Base-by-base conservation (phyloP, 2,113 vertebrate species). In the Pterophyllum scalare region DNA sequence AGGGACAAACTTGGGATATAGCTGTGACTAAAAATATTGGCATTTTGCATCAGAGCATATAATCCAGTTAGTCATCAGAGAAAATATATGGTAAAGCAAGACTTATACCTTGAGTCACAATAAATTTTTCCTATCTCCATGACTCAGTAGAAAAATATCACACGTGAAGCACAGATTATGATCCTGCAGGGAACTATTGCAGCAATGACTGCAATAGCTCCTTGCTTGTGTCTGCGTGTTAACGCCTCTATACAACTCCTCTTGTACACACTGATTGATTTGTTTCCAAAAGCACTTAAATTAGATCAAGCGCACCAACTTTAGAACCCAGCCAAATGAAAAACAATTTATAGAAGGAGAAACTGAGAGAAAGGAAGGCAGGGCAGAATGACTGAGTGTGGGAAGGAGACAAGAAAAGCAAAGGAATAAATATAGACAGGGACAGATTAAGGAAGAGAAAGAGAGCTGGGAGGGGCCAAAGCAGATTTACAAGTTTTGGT, bases 261-360 rank as follows among this genome's bases (percentile, higher is more conserved):
- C 20, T 4, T 20, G n/a, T 72, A 17, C 59, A 83, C 54, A 74
- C 20, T 80, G 80, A 85, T 59, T 85, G 80, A 90, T 83, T 60
- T n/a, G 19, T 85, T 89, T 86, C 80, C 82, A 87, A 85, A 87
- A 88, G 54, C 59, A 80, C 74, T 77, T 61, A 84, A 89, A 89
- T 87, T 75, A 89, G 56, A 70, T 52, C 64, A 62, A 81, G 60
- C 57, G 31, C 61, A 81, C 49, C 56, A 65, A 84, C 28, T 79
- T 58, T 24, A 82, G 67, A 60, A 59, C 65, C 58, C 59, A 59
- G 82, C 74, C 81, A 75, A 87, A 86, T 85, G 52, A 82, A 35
- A 85, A 79, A 80, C 59, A 75, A 88, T 89, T 88, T 80, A 84
- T 78, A 56, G 70, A 64, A 13, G 54, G 26, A 72, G 57, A 65